These are phyloP conservation scores for Aeoliscus strigatus DNA, from an alignment of 2,797 vertebrate genomes.

Conservation along the genomic window DNA sequence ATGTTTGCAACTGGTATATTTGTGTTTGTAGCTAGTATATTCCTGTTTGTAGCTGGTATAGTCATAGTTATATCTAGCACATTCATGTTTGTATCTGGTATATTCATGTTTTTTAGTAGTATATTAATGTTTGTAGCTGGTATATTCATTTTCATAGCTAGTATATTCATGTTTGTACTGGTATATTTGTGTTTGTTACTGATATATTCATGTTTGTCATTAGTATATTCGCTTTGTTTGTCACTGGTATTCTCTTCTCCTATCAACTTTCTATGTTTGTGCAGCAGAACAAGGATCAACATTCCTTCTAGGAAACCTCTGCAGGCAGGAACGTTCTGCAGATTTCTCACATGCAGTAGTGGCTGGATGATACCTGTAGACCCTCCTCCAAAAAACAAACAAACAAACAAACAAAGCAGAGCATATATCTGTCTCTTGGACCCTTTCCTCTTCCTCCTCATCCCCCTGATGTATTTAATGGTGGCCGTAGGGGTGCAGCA, in stretches of 20 bases:
- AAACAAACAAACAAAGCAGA: conserved; percentile 43
- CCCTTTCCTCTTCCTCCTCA: conserved; percentile 1
- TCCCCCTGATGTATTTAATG: conserved; percentile 9
- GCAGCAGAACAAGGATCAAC: conserved; percentile 60
- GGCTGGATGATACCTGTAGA: conserved; percentile 47
- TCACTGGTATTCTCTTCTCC: too few relatives aligned
- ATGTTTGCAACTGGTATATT: too few relatives aligned
- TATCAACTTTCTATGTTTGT: conserved; percentile 44
- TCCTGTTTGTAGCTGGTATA: too few relatives aligned
- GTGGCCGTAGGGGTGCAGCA: conserved; percentile 16
- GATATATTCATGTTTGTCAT: conserved; percentile 12
- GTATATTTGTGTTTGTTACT: too few relatives aligned
- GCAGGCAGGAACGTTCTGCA: conserved; percentile 60
- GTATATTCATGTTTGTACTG: too few relatives aligned
- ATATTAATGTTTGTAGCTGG: too few relatives aligned
- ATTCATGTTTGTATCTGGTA: too few relatives aligned
- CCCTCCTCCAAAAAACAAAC: not conserved
- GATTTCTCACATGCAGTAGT: conserved; percentile 62
- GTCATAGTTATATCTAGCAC: too few relatives aligned
- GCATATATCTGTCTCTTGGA: conserved; percentile 19
- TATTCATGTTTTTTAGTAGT: too few relatives aligned
- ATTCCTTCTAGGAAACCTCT: conserved; percentile 53
- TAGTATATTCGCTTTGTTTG: too few relatives aligned
- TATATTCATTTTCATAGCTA: too few relatives aligned
- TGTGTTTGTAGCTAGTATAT: too few relatives aligned